Evolutionary conservation across 2,888 invertebrate species (phyloP).

Genomic region (Xestia ashworthii): DNA sequence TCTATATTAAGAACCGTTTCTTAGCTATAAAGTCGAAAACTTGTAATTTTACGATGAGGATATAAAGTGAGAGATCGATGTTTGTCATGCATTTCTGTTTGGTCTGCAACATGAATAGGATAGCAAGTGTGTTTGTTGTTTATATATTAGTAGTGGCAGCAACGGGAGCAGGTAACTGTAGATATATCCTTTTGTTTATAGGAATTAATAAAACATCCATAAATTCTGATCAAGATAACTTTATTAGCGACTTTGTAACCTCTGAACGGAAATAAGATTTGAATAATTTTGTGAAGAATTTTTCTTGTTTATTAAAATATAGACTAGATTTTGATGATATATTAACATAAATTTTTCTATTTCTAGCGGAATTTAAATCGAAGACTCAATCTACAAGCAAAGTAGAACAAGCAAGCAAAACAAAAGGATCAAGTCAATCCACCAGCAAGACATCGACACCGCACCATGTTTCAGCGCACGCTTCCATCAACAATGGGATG

Average conservation of each 20-base stretch:
- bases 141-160: conserved; percentile 61
- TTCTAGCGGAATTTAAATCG: conserved; percentile 58
- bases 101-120: conserved; percentile 76
- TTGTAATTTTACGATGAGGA: conserved; percentile 77
- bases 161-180: conserved; percentile 71
- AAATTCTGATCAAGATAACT: conserved; percentile 19
- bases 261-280: conserved; percentile 36
- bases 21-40: conserved; percentile 74
- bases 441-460: conserved; percentile 9
- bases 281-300: conserved; percentile 16
- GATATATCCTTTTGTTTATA: conserved; percentile 16
- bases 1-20: conserved; percentile 83
- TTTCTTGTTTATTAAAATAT: not conserved
- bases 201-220: conserved; percentile 24
- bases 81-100: conserved; percentile 77
- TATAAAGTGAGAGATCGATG: conserved; percentile 79
- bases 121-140: conserved; percentile 64
- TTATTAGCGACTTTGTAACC: conserved; percentile 2
- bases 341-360: conserved; percentile 6
- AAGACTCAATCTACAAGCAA: conserved; percentile 41
- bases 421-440: conserved; percentile 24
- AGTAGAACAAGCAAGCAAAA: conserved; percentile 39
- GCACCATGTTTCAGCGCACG: conserved; percentile 44
- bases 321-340: not conserved
- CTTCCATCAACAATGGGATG: conserved; percentile 62